Conservation (phyloP, 2,113 vertebrate species). For the Lasiurus cinereus region DNA sequence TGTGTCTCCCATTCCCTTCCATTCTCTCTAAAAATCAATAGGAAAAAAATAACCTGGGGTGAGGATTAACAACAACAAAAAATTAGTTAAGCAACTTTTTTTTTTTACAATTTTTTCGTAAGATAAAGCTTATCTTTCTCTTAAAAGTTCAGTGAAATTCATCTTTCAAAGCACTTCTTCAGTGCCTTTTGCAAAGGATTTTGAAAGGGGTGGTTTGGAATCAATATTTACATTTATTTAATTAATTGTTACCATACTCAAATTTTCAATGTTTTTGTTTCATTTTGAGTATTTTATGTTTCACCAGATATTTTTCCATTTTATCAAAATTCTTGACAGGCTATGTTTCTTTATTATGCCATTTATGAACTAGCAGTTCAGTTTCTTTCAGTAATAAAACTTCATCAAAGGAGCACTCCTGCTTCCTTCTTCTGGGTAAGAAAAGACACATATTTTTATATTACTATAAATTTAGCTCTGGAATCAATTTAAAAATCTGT, state of each 20-base stretch:
- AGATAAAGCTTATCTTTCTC: not conserved
- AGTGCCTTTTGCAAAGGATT: not conserved
- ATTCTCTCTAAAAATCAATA: too few species aligned
- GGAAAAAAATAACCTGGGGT: too few species aligned
- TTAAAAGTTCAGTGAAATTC: not conserved
- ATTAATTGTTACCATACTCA: not conserved
- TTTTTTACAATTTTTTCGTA: not conserved
- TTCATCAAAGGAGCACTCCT: not conserved
- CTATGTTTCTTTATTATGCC: not conserved
- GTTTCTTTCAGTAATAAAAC: not conserved
- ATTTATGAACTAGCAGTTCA: not conserved
- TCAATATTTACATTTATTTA: not conserved
- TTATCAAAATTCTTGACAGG: not conserved
- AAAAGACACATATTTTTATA: not conserved
- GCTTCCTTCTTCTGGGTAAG: not conserved
- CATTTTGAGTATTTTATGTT: not conserved
- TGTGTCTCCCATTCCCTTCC: too few species aligned
- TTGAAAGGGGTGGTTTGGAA: not conserved
- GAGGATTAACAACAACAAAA: not conserved
- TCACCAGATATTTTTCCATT: not conserved
- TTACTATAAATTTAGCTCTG: not conserved
- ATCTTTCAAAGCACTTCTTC: not conserved
- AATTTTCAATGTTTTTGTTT: not conserved
- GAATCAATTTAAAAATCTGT: not conserved
- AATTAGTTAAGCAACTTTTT: not conserved